Percentiles rank a stretch among this genome's conserved stretches.
phyloP scores from a whole-genome alignment of 2,888 invertebrate species.

The Metacarcinus magister region DNA sequence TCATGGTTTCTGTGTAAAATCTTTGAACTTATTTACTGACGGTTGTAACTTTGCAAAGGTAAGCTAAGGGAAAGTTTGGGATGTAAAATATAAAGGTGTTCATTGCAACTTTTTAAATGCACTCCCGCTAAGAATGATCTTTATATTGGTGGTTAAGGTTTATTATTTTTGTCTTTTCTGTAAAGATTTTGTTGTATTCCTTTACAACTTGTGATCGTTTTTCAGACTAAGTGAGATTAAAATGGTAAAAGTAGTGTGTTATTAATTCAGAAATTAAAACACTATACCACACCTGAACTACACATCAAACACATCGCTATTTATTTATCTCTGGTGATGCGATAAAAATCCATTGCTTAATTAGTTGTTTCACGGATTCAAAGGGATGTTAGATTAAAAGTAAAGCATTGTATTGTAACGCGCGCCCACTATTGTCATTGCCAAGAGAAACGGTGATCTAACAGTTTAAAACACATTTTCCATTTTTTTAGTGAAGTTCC shows the following conservation, averaged over 20 bases:
- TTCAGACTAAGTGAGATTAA: background rate
- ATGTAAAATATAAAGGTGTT: too few species aligned
- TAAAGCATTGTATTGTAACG: background rate
- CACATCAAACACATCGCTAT: background rate
- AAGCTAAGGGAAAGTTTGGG: too few species aligned
- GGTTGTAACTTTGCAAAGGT: too few species aligned
- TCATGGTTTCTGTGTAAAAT: background rate
- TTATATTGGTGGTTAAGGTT: background rate
- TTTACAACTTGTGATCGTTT: background rate
- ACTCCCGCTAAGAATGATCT: background rate
- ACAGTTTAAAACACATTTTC: background rate
- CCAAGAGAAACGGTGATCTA: background rate
- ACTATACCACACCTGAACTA: conserved; percentile 11
- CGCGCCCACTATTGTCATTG: background rate
- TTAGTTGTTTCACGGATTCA: conserved; percentile 14
- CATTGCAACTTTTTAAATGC: background rate
- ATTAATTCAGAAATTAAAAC: background rate
- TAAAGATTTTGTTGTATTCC: background rate
- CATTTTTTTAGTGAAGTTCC: background rate
- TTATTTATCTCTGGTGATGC: background rate
- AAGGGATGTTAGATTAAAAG: background rate
- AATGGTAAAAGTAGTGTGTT: conserved; percentile 1
- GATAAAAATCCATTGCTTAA: conserved; percentile 43
- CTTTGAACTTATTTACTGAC: too few species aligned
- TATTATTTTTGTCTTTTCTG: background rate